Percentiles rank a stretch among this genome's conserved stretches.
phyloP scores from a whole-genome alignment of 2,113 vertebrate genomes.

The Halichoeres trimaculatus region DNA sequence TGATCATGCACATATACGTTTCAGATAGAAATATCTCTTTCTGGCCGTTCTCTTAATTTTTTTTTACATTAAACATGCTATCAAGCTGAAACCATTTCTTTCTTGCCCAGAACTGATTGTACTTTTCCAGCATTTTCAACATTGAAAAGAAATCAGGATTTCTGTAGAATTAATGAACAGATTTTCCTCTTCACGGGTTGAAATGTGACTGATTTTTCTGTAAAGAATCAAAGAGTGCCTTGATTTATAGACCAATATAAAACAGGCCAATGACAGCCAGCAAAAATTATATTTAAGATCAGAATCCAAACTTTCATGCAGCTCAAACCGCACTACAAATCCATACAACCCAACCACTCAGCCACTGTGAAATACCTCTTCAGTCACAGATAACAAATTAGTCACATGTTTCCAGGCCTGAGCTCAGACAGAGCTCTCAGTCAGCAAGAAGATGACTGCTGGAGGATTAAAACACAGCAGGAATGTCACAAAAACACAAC shows the following conservation, averaged over 20 bases:
- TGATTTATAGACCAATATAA: not conserved
- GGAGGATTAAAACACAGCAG: not conserved
- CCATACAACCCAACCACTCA: not conserved
- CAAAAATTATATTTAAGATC: not conserved
- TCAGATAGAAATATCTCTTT: too few relatives aligned
- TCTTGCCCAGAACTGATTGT: too few relatives aligned
- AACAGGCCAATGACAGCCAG: not conserved
- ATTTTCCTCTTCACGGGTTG: not conserved
- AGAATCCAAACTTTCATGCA: not conserved
- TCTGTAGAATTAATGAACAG: too few relatives aligned
- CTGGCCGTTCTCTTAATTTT: too few relatives aligned
- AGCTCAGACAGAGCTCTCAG: not conserved
- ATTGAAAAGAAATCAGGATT: too few relatives aligned
- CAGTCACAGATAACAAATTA: constrained; percentile 32
- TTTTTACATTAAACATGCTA: too few relatives aligned
- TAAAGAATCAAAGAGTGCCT: not conserved
- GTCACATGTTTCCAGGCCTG: constrained; percentile 28
- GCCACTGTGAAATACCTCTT: constrained; percentile 15
- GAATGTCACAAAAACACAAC: constrained; percentile 19
- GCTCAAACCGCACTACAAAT: not conserved
- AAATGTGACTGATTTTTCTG: not conserved
- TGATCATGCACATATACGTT: too few relatives aligned
- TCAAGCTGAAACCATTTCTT: too few relatives aligned
- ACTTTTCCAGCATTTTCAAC: too few relatives aligned
- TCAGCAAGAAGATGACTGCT: not conserved